phyloP scores from a whole-genome alignment of 1,140 invertebrate species.

The Aphelinus certus region DNA sequence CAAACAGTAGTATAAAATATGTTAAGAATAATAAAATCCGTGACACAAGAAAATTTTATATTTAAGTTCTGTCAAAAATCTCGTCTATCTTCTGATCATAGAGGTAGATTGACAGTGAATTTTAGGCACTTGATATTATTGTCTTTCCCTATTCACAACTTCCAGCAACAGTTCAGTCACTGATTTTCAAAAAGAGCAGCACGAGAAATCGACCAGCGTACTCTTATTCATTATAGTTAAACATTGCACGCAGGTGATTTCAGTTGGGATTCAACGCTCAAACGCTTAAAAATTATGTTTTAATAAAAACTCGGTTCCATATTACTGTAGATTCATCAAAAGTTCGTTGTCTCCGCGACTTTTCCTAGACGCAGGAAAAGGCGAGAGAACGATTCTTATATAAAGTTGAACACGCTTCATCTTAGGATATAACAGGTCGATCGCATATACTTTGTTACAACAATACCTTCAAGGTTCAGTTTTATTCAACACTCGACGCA shows the following conservation, averaged over 20 bases:
- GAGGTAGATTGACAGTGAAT: too few species aligned
- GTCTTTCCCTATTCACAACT: neutral
- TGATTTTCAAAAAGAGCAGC: conserved; percentile 29
- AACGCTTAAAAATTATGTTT: conserved; percentile 35
- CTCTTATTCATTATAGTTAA: conserved; percentile 25
- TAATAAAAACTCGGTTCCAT: conserved; percentile 30
- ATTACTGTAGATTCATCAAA: conserved; percentile 22
- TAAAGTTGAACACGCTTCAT: conserved; percentile 29
- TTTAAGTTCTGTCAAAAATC: too few species aligned
- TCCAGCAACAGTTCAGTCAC: conserved; percentile 4
- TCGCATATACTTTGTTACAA: conserved; percentile 37
- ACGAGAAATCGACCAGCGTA: conserved; percentile 13
- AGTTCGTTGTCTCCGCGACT: conserved; percentile 42
- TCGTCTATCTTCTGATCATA: too few species aligned
- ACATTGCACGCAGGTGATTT: conserved; percentile 18
- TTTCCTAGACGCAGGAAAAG: conserved; percentile 51
- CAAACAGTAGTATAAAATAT: too few species aligned
- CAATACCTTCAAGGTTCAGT: conserved; percentile 38
- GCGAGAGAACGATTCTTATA: conserved; percentile 43
- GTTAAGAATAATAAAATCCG: too few species aligned
- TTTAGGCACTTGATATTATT: too few species aligned
- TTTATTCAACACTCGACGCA: conserved; percentile 16
- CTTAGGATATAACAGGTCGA: conserved; percentile 23
- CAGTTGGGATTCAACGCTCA: conserved; percentile 36
- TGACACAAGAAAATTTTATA: too few species aligned